Base-by-base conservation (phyloP, 2,113 vertebrate species). In the Tragelaphus buxtoni region DNA sequence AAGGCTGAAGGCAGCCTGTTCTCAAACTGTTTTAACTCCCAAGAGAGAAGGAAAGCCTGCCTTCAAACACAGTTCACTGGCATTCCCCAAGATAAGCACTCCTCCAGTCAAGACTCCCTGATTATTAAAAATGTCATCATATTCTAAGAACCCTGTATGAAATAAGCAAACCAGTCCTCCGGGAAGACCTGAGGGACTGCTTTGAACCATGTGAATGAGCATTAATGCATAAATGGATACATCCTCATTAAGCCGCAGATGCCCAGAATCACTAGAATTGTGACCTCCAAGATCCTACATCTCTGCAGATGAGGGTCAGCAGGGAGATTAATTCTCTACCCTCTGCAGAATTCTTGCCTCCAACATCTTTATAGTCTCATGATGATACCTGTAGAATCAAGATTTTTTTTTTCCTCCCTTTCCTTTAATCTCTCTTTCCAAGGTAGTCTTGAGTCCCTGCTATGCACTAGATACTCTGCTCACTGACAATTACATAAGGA, bases 341-440 rank as follows among this genome's bases (percentile, higher is more conserved):
- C 92, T 30, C 84, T 56, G 74, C 32, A 7, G 90, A 69, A 91
- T 14, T 18, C 26, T 58, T 2, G 28, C 82, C 56, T 97, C 35
- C 17, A 86, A 35, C 55, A 90, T 87, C 93, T 97, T 94, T 94
- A 88, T 95, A 96, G 69, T 83, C 89, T 96, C 61, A 9, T 26
- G 16, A 56, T 79, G 91, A 88, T 96, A 94, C 77, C 96, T 96
- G 91, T 56, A 95, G 93, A 88, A 88, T 91, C 28, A 47, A 76
- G 39, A 47, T 49, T 65, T 77, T 81, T 58, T 58, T 45, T 91
- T 90, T 12, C 30, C 63, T 80, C 82, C 84, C 28, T 56, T 92
- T 81, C 76, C 89, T 98, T 97, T 96, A 89, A 96, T 95, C 93
- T 96, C 82, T 88, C 69, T 93, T 96, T 94, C 89, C 91, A 97